These are phyloP conservation scores for Falco berigora DNA, from an alignment of 2,797 vertebrate genomes.

Conservation along the genomic window DNA sequence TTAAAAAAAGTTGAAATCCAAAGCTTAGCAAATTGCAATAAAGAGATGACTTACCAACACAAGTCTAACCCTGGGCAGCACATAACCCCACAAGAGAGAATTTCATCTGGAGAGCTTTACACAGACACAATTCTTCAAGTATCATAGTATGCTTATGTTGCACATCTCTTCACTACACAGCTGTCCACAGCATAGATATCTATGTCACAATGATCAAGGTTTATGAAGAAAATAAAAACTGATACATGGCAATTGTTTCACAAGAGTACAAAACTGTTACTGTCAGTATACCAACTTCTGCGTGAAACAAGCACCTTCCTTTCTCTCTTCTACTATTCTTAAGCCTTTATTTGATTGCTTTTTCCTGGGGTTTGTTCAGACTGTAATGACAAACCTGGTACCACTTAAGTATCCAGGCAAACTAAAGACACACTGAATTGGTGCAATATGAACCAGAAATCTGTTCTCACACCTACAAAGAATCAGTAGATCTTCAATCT, in stretches of 20 bases:
- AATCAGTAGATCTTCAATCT: neutral
- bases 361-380: neutral
- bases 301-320: neutral
- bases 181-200: neutral
- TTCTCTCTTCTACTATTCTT: neutral
- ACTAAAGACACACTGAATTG: neutral
- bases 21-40: neutral
- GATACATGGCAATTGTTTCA: neutral
- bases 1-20: neutral
- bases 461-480: neutral
- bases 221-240: neutral
- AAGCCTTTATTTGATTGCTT: neutral
- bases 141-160: neutral
- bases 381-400: neutral
- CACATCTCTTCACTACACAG: neutral
- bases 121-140: neutral
- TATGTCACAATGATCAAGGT: neutral
- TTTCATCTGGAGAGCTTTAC: neutral
- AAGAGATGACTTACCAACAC: neutral
- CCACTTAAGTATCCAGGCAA: neutral
- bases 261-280: neutral
- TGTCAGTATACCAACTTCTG: neutral
- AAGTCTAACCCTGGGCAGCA: neutral
- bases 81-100: neutral
- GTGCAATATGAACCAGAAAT: conserved; percentile 3